Base-by-base conservation (phyloP, 1,140 invertebrate genomes). In the Ips nitidus region DNA sequence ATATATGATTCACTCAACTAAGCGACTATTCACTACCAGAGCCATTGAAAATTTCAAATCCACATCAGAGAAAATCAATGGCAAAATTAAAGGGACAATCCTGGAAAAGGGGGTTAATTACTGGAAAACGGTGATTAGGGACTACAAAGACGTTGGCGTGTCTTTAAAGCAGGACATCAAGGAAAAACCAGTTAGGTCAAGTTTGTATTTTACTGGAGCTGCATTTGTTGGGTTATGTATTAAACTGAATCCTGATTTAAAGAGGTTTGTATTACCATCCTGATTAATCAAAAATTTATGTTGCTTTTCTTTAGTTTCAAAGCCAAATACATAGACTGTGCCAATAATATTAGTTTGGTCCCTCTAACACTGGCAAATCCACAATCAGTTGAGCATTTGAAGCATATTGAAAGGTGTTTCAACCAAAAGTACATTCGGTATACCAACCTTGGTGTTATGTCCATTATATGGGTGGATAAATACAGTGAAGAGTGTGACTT, bases 401-500 rank as follows among this genome's bases (percentile, higher is more conserved):
- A 86, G 53, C 83, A 81, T 67, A 71, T 94, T 3, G 84, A 88
- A 53, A 81, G 82, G 60, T 87, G 85, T 75, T 84, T 88, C 39
- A 91, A 92, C 75, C 82, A 89, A 76, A 87, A 88, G 36, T 81
- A 86, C 37, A 77, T 94, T 1, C 83, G 89, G 41, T 82, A 87
- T 52, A 76, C 85, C 5, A 91, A 84, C 77, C 82, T 94, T 1
- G 89, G 90, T 6, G 76, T 94, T 8, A 81, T 88, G 67, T 93
- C 92, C 3, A 73, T 95, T 3, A 86, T 94, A 55, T 94, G 91
- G 87, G 79, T 86, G 1, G 87, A 90, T 72, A 85, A 92, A 74
- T 87, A 87, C 73, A 86, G 87, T 75, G 77, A 86, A 61, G 80
- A 83, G 3, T 87, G 90, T 75, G 85, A 86, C 52, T 78, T 89